Base-by-base conservation (phyloP, 1,140 invertebrate species). In the Drusus annulatus region DNA sequence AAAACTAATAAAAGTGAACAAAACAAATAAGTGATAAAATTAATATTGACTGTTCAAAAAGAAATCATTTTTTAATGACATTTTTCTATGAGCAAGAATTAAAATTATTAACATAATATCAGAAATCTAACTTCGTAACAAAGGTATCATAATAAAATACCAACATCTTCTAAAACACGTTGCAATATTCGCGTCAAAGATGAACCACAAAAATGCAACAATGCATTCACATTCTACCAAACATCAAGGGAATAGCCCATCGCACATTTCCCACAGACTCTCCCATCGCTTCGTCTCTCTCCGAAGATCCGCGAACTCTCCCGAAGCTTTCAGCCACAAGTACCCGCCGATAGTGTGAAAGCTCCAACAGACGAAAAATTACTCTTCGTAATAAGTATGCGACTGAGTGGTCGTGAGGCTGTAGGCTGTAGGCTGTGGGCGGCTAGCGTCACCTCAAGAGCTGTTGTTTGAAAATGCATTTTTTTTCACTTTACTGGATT, bases 381-480 rank as follows among this genome's bases (percentile, higher is more conserved):
- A 76, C 74, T 76, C 74, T 60, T 76, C 56, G 62, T 62, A 76
- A 76, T 62, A 76, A 76, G 74, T 76, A 76, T 28, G 74, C 51
- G 28, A 76, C 56, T 76, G 51, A 76, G 74, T 74, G 25, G 74
- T 45, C n/a, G n/a, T n/a, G 10, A 45, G 36, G 36, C 10, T 45
- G 54, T 76, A 17, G 56, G 28, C 23, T 54, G 16, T 7, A 5
- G n/a, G 16, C 31, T 69, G 51, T 56, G 19, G n/a, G 7, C 54
- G 19, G 2, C n/a, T n/a, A 19, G n/a, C 5, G n/a, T 10, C 54
- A 17, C 19, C 16, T 56, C 19, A 56, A 56, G 5, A n/a, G 19
- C 0, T 4, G 19, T n/a, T n/a, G 1, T 56, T 17, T 13, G n/a
- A 56, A 10, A 17, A 7, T 19, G 54, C 4, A 56, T 56, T n/a